These are phyloP conservation scores for Gnathonemus longibarbis DNA, from an alignment of 2,113 vertebrate species.

Conservation along the genomic window DNA sequence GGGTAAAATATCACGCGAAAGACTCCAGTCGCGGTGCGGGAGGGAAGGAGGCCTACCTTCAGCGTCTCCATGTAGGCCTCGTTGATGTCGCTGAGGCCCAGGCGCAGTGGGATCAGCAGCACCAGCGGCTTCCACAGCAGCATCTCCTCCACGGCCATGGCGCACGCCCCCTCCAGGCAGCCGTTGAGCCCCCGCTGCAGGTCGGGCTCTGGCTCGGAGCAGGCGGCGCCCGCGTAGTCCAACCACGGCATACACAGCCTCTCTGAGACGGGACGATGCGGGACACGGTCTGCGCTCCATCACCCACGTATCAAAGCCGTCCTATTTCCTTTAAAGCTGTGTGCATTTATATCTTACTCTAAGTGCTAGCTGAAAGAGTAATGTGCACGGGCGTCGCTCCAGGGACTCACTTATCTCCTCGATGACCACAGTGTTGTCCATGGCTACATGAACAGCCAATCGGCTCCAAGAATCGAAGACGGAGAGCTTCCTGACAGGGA, in stretches of 20 bases:
- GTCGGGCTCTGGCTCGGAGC: slow-evolving; percentile 42
- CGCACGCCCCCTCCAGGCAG: slow-evolving; percentile 70
- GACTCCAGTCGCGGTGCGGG: neutral
- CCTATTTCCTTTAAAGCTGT: neutral
- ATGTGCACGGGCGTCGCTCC: neutral
- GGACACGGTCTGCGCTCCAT: neutral
- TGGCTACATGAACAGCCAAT: slow-evolving; percentile 89
- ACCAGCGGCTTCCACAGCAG: slow-evolving; percentile 82
- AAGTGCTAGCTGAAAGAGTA: neutral
- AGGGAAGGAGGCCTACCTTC: slow-evolving; percentile 65
- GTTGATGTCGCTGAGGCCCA: slow-evolving; percentile 93
- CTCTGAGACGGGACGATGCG: slow-evolving; percentile 50
- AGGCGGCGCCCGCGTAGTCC: slow-evolving; percentile 53
- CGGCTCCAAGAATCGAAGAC: slow-evolving; percentile 91
- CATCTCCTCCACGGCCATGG: slow-evolving; percentile 54
- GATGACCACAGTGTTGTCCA: slow-evolving; percentile 98
- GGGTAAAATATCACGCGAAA: neutral
- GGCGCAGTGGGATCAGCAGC: slow-evolving; percentile 89
- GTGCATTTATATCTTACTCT: neutral
- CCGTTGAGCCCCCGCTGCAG: slow-evolving; percentile 45
- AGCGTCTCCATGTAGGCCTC: slow-evolving; percentile 93
- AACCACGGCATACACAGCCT: slow-evolving; percentile 72
- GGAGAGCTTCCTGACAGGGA: slow-evolving; percentile 75
- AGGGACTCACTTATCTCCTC: slow-evolving; percentile 89
- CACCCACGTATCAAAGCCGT: neutral